Conservation (phyloP, 1,140 invertebrate species). For the Tetragnatha versicolor region DNA sequence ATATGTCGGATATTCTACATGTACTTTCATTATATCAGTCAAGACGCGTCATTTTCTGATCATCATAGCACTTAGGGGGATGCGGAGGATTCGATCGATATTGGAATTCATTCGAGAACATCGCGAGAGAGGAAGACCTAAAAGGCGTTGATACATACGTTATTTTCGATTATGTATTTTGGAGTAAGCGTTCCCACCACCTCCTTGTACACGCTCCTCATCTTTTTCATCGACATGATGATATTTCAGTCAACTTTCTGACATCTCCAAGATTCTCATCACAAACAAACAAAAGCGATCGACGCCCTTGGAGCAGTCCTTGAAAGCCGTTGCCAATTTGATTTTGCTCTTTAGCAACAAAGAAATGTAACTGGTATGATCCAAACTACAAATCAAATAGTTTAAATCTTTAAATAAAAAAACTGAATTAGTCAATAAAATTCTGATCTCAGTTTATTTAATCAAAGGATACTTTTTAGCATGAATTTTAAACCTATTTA, state of each 20-base stretch:
- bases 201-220: slow-evolving; percentile 44
- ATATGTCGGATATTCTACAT: too few relatives aligned
- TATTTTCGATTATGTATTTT: slow-evolving; percentile 49
- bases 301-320: slow-evolving; percentile 28
- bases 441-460: too few relatives aligned
- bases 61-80: background rate
- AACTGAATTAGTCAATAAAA: too few relatives aligned
- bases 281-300: slow-evolving; percentile 13
- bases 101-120: background rate
- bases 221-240: slow-evolving; percentile 43
- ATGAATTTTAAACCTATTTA: too few relatives aligned
- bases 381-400: background rate
- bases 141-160: slow-evolving; percentile 34
- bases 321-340: slow-evolving; percentile 25
- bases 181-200: slow-evolving; percentile 37
- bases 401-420: background rate
- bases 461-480: too few relatives aligned
- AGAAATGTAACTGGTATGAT: background rate
- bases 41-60: slow-evolving; percentile 9
- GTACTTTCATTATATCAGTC: background rate
- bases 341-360: background rate
- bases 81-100: slow-evolving; percentile 19
- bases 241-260: background rate
- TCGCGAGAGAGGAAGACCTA: background rate
- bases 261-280: background rate